Evolutionary conservation across 2,888 invertebrate species (phyloP).

Genomic region (Macaria notata): DNA sequence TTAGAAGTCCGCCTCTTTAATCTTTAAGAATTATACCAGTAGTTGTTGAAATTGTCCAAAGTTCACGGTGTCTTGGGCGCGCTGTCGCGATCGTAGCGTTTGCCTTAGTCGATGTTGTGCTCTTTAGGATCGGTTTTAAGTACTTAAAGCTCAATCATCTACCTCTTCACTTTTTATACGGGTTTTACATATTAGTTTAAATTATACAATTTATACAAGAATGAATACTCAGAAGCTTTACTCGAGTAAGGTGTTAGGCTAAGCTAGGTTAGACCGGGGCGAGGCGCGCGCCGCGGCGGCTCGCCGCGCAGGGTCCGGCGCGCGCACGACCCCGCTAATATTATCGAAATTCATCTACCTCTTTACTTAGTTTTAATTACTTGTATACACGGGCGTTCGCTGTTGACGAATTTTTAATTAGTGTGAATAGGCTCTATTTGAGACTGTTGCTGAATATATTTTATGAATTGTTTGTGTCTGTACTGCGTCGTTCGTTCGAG

Average conservation of each 20-base stretch:
- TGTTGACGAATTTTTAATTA: slow-evolving; percentile 70
- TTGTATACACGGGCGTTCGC: slow-evolving; percentile 58
- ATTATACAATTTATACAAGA: slow-evolving; percentile 81
- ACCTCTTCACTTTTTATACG: slow-evolving; percentile 82
- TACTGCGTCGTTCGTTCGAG: slow-evolving; percentile 66
- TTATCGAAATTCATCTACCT: slow-evolving; percentile 79
- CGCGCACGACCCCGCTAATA: slow-evolving; percentile 62
- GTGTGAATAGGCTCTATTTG: slow-evolving; percentile 63
- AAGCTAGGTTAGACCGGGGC: slow-evolving; percentile 54
- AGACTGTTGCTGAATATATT: slow-evolving; percentile 78
- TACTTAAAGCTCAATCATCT: slow-evolving; percentile 80
- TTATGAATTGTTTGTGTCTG: slow-evolving; percentile 69
- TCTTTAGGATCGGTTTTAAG: slow-evolving; percentile 75
- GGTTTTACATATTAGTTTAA: slow-evolving; percentile 81
- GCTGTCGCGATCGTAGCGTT: slow-evolving; percentile 40
- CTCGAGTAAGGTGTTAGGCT: slow-evolving; percentile 78
- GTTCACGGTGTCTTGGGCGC: slow-evolving; percentile 48
- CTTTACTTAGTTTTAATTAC: slow-evolving; percentile 74
- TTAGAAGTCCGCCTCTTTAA: slow-evolving; percentile 77
- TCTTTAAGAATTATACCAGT: slow-evolving; percentile 66
- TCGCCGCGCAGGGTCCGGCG: slow-evolving; percentile 76
- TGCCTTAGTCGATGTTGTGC: slow-evolving; percentile 58
- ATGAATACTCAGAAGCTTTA: slow-evolving; percentile 82
- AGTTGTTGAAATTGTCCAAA: slow-evolving; percentile 49
- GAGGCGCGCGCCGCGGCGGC: slow-evolving; percentile 65